Conservation (phyloP, 2,797 vertebrate genomes). For the Acanthopagrus latus region DNA sequence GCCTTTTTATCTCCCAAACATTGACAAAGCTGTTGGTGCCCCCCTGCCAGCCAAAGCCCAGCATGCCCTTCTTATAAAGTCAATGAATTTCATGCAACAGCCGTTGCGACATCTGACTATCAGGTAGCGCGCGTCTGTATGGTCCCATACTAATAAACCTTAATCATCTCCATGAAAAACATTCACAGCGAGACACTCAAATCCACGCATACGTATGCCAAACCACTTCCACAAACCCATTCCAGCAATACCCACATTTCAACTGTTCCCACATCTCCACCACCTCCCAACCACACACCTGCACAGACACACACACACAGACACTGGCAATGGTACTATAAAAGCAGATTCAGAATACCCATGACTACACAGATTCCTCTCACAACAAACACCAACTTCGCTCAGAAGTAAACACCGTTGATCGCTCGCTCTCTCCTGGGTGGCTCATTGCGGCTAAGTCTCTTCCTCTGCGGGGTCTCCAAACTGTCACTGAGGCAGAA, state of each 20-base stretch:
- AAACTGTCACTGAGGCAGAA: constrained; percentile 69
- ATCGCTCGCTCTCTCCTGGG: constrained; percentile 52
- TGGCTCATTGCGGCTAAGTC: constrained; percentile 56
- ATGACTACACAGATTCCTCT: constrained; percentile 5
- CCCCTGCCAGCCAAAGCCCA: constrained; percentile 66
- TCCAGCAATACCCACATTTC: constrained; percentile 36
- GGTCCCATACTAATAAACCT: constrained; percentile 69
- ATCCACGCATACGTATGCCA: constrained; percentile 44
- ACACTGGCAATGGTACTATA: not conserved
- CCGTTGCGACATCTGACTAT: constrained; percentile 68
- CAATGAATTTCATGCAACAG: constrained; percentile 79
- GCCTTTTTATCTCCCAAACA: constrained; percentile 73
- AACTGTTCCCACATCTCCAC: constrained; percentile 16
- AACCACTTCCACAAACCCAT: constrained; percentile 43
- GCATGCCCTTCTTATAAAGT: constrained; percentile 75
- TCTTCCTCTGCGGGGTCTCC: constrained; percentile 72
- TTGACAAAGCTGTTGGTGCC: constrained; percentile 67
- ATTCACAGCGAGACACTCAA: constrained; percentile 59
- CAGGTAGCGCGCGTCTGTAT: constrained; percentile 54
- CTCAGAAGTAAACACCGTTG: constrained; percentile 51
- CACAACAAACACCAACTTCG: constrained; percentile 7
- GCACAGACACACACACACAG: constrained; percentile 32
- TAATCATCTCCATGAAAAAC: constrained; percentile 69
- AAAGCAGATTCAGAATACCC: constrained; percentile 27
- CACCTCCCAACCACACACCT: constrained; percentile 38